A percentile compares a stretch with the other conserved stretches of the same genome.
Evolutionary conservation across 2,888 invertebrate genomes (phyloP).

Genomic region (Philereme transversata): DNA sequence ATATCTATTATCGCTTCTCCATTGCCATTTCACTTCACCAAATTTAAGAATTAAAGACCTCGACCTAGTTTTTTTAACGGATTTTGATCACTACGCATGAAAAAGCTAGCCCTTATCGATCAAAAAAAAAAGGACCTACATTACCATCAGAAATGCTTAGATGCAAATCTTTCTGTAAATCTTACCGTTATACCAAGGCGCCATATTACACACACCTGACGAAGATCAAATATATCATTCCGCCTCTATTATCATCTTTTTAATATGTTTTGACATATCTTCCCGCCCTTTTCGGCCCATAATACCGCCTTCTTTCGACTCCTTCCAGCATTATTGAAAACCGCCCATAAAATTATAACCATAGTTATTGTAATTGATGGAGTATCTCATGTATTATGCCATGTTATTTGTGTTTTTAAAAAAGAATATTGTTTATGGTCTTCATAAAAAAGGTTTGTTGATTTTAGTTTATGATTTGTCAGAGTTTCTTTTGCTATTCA

Average conservation of each 20-base stretch:
- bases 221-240: slow-evolving; percentile 17
- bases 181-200: background rate
- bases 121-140: no score
- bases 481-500: background rate
- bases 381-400: slow-evolving; percentile 23
- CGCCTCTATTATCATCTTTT: slow-evolving; percentile 26
- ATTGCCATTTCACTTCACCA: no score
- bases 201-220: slow-evolving; percentile 16
- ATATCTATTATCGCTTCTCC: no score
- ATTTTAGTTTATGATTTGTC: slow-evolving; percentile 22
- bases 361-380: slow-evolving; percentile 36
- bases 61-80: no score
- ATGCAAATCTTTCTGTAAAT: no score
- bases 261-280: slow-evolving; percentile 29
- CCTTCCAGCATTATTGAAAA: slow-evolving; percentile 29
- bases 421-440: slow-evolving; percentile 9
- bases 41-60: no score
- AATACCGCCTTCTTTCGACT: slow-evolving; percentile 34
- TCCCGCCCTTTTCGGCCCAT: slow-evolving; percentile 29
- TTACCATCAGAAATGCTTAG: no score
- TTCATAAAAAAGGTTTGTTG: slow-evolving; percentile 10
- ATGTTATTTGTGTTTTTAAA: slow-evolving; percentile 17
- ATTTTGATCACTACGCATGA: no score
- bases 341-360: slow-evolving; percentile 24
- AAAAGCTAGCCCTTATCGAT: no score